A percentile compares a stretch with the other conserved stretches of the same genome.
These are phyloP conservation scores for Puma concolor DNA, from an alignment of 2,113 vertebrate genomes.

Conservation along the genomic window DNA sequence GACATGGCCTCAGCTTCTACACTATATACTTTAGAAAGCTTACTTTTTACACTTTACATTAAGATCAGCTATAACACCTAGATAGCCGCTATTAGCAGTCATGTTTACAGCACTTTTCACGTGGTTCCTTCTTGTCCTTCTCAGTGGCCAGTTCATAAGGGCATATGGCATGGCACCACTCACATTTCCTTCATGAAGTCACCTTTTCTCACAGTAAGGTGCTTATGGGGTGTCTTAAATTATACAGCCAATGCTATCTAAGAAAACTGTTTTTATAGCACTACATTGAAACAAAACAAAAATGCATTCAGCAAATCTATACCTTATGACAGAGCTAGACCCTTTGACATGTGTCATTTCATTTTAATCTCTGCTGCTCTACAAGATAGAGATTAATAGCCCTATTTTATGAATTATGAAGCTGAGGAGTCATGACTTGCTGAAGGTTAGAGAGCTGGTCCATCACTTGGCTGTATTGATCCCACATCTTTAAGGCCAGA, in stretches of 20 bases:
- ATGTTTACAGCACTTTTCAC: not conserved
- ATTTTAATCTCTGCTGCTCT: not conserved
- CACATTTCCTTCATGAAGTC: not conserved
- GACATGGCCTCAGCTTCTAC: not conserved
- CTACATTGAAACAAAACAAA: constrained; percentile 3
- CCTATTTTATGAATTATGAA: not conserved
- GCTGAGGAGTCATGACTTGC: not conserved
- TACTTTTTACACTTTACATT: not conserved
- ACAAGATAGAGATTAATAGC: not conserved
- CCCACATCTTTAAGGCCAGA: not conserved
- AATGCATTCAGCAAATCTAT: not conserved
- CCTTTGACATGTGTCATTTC: not conserved
- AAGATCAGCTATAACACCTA: not conserved
- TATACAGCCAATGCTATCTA: not conserved
- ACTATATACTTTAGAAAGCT: not conserved
- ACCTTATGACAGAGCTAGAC: not conserved
- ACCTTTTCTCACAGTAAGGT: not conserved
- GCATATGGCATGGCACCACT: not conserved
- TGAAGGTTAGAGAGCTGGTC: not conserved
- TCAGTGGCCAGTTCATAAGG: not conserved
- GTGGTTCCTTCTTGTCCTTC: not conserved
- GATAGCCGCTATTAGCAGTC: not conserved
- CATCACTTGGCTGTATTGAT: not conserved
- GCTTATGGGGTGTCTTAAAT: not conserved
- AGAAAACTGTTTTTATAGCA: not conserved